Percentiles rank a stretch among this genome's conserved stretches.
These are phyloP conservation scores for Murina feae DNA, from an alignment of 2,113 vertebrate species.

Conservation along the genomic window DNA sequence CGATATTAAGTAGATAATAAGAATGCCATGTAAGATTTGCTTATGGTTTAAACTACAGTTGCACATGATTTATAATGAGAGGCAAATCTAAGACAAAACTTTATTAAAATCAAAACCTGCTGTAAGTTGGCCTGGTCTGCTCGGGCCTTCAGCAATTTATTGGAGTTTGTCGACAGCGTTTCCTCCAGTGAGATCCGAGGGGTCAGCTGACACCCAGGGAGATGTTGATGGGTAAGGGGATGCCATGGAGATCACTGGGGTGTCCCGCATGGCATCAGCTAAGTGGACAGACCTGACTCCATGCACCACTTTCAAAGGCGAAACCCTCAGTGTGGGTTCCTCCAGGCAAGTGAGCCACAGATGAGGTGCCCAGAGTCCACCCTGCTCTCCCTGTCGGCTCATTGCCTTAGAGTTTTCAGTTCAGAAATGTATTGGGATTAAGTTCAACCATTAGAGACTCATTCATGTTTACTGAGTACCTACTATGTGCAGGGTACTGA, in stretches of 20 bases:
- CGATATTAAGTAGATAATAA: conserved; percentile 83
- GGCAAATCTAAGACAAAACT: conserved; percentile 82
- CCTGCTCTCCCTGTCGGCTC: rapidly evolving
- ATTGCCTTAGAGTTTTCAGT: not conserved
- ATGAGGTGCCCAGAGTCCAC: not conserved
- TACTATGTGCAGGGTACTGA: not conserved
- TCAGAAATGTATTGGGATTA: not conserved
- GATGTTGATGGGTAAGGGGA: conserved; percentile 61
- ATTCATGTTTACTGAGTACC: not conserved
- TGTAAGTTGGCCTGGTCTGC: conserved; percentile 77
- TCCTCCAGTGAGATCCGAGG: conserved; percentile 69
- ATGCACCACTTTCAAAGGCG: not conserved
- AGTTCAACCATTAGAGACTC: not conserved
- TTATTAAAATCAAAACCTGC: conserved; percentile 80
- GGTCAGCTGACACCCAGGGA: conserved; percentile 68
- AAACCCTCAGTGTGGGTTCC: not conserved
- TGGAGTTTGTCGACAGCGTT: conserved; percentile 73
- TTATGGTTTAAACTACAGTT: conserved; percentile 81
- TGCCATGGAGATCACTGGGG: conserved; percentile 22
- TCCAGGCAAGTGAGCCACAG: not conserved
- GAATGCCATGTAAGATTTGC: conserved; percentile 81
- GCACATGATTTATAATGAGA: conserved; percentile 82
- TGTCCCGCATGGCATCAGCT: conserved; percentile 46
- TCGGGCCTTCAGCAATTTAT: conserved; percentile 76
- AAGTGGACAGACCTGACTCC: not conserved